Percentiles rank a stretch among this genome's conserved stretches.
Evolutionary conservation across 2,113 vertebrate species (phyloP).

Genomic region (Hippocampus guttulatus): DNA sequence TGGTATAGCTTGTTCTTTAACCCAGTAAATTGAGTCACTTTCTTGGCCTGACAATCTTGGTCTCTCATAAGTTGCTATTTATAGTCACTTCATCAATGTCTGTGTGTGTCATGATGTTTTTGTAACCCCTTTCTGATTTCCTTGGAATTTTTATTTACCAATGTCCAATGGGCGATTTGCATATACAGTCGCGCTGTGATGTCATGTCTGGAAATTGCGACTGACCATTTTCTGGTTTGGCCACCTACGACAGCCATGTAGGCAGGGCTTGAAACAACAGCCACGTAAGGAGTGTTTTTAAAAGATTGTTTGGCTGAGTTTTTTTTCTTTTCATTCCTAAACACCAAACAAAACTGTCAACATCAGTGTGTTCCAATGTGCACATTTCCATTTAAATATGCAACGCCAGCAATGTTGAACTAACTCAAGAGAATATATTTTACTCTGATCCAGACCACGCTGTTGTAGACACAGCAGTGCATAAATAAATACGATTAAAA

Average conservation of each 20-base stretch:
- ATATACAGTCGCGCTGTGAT: no score
- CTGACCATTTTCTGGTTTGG: no score
- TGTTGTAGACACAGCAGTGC: neutral
- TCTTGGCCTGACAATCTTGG: slow-evolving; percentile 22
- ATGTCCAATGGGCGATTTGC: slow-evolving; percentile 7
- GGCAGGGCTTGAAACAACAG: no score
- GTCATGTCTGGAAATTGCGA: no score
- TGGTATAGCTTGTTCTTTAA: neutral
- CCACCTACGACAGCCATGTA: no score
- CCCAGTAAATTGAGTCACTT: neutral
- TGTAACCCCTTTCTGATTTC: slow-evolving; percentile 26
- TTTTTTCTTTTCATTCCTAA: neutral
- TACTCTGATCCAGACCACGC: neutral
- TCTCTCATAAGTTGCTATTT: slow-evolving; percentile 52
- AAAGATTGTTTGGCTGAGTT: neutral
- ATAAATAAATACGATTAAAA: neutral
- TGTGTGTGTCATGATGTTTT: slow-evolving; percentile 33
- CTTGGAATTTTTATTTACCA: slow-evolving; percentile 18
- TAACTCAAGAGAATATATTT: neutral
- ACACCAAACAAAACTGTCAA: neutral
- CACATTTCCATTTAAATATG: no score
- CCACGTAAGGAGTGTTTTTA: neutral
- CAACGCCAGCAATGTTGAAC: no score
- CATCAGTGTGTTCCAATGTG: neutral
- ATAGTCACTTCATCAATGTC: slow-evolving; percentile 57